Percentiles rank a stretch among this genome's conserved stretches.
These are phyloP conservation scores for Bradynema listronoti DNA, from an alignment of 1,140 invertebrate species.

Conservation along the genomic window DNA sequence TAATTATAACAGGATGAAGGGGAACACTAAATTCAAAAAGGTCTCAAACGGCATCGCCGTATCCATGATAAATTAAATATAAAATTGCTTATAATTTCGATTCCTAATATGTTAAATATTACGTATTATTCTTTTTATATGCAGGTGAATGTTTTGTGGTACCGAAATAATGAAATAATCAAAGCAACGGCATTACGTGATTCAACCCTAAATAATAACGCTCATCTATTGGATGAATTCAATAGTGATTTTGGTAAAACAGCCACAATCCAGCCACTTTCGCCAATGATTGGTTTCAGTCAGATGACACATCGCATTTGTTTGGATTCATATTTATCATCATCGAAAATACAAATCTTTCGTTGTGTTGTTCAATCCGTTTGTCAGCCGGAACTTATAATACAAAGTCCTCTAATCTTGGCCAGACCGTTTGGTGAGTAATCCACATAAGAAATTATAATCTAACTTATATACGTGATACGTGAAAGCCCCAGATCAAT, in stretches of 20 bases:
- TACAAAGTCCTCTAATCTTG: not conserved
- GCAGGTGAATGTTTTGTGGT: conserved; percentile 9
- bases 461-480: no score
- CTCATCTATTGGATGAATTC: no score
- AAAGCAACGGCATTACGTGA: conserved; percentile 6
- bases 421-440: not conserved
- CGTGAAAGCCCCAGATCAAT: no score
- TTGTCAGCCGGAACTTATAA: not conserved
- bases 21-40: no score
- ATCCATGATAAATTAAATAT: no score
- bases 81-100: no score
- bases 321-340: not conserved
- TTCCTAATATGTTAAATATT: no score
- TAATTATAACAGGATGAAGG: no score
- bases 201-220: not conserved
- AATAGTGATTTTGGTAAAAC: not conserved
- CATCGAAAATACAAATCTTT: not conserved
- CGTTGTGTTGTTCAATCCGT: not conserved
- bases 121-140: not conserved
- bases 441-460: no score
- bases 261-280: not conserved
- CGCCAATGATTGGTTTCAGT: conserved; percentile 2
- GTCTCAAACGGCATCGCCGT: no score
- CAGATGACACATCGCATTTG: conserved; percentile 5
- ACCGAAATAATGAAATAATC: conserved; percentile 6